These are phyloP conservation scores for Drosophila bocqueti DNA, from an alignment of 1,140 invertebrate species.

Conservation along the genomic window DNA sequence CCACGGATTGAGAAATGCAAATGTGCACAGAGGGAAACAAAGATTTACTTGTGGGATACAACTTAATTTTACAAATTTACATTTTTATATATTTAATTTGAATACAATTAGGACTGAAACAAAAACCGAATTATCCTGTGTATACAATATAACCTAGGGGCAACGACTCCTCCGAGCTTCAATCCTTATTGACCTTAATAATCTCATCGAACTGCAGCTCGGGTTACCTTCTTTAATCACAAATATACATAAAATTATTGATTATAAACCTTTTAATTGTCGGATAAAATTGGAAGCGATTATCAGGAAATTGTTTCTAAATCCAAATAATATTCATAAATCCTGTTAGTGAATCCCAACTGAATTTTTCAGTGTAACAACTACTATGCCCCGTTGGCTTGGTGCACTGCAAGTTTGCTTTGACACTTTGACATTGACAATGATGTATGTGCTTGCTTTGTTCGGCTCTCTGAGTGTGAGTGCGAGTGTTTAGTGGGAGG, in stretches of 20 bases:
- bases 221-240: not conserved
- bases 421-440: conserved; percentile 82
- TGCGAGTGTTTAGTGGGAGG: not conserved
- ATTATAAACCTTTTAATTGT: no score
- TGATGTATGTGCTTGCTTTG: conserved; percentile 70
- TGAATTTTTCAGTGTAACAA: conserved; percentile 15
- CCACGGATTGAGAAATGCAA: conserved; percentile 20
- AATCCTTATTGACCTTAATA: not conserved
- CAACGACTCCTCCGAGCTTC: not conserved
- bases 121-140: not conserved
- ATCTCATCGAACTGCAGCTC: not conserved
- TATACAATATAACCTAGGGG: not conserved
- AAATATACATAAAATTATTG: no score
- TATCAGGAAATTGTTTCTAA: no score
- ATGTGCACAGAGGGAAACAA: not conserved
- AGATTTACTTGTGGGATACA: not conserved
- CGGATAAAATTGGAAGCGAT: no score
- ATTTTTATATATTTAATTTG: no score
- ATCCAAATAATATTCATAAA: no score
- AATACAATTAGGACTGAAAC: not conserved
- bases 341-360: not conserved
- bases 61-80: not conserved
- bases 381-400: conserved; percentile 40
- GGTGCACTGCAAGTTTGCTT: conserved; percentile 71
- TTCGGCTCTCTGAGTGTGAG: conserved; percentile 18